phyloP scores from a whole-genome alignment of 1,140 invertebrate genomes.

The Aphis gossypii region DNA sequence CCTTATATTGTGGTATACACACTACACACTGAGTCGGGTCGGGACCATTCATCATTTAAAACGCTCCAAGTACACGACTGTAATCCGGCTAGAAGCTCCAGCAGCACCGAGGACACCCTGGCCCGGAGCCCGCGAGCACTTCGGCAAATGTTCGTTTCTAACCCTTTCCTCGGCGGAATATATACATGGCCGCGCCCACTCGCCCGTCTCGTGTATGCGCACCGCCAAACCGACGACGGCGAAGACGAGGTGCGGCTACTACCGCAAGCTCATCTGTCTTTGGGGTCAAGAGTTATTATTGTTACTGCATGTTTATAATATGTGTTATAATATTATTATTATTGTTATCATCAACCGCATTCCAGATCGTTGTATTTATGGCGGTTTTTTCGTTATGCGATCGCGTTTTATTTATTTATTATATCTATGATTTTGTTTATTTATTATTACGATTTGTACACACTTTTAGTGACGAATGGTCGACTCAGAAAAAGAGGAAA shows the following conservation, averaged over 20 bases:
- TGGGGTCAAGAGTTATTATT: conserved; percentile 14
- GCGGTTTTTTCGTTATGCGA: background rate
- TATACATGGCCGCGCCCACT: background rate
- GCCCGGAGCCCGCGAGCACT: conserved; percentile 42
- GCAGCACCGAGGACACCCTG: conserved; percentile 12
- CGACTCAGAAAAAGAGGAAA: background rate
- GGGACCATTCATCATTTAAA: conserved; percentile 56
- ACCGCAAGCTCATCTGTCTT: background rate
- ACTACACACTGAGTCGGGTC: background rate
- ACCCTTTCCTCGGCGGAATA: background rate
- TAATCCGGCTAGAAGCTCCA: conserved; percentile 34
- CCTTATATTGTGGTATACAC: background rate
- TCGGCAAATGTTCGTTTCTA: background rate
- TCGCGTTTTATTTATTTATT: background rate
- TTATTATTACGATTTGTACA: conserved; percentile 37
- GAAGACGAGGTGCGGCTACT: background rate
- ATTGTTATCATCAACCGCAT: background rate
- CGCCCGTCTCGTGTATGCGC: background rate
- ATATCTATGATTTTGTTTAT: background rate
- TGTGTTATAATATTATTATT: background rate
- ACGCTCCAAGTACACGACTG: conserved; percentile 44
- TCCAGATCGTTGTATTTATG: background rate
- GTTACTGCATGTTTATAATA: background rate
- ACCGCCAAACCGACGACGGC: background rate
- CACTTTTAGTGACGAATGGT: background rate